Conservation (phyloP, 2,113 vertebrate species). For the Entelurus aequoreus region DNA sequence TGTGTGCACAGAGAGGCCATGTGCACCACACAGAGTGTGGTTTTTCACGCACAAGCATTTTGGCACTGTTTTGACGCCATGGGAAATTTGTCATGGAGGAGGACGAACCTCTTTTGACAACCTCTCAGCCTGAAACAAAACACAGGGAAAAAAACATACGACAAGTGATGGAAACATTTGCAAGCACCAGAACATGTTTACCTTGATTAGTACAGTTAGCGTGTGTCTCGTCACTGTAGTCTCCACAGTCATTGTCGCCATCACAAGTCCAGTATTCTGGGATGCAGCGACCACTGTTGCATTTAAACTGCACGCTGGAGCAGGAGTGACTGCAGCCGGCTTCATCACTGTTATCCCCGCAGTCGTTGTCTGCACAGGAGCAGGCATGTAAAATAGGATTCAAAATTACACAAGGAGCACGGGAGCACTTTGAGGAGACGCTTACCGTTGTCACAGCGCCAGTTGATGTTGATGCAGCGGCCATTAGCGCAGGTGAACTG, state of each 20-base stretch:
- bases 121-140: constrained; percentile 5
- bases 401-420: neutral
- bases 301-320: constrained; percentile 95
- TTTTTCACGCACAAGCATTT: too few species aligned
- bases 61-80: too few species aligned
- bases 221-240: constrained; percentile 93
- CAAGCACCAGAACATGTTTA: constrained; percentile 39
- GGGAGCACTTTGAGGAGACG: neutral
- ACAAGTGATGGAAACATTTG: neutral
- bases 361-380: constrained; percentile 85
- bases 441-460: constrained; percentile 97
- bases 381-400: constrained; percentile 16
- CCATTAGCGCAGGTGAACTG: constrained; percentile 98
- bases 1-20: too few species aligned
- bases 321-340: constrained; percentile 96
- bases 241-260: constrained; percentile 91
- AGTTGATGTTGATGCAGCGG: constrained; percentile 97
- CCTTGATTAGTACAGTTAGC: constrained; percentile 98
- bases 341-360: constrained; percentile 93
- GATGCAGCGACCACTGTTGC: constrained; percentile 96
- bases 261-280: constrained; percentile 97
- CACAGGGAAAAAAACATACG: neutral
- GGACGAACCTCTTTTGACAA: constrained; percentile 7
- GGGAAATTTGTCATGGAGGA: constrained; percentile 8
- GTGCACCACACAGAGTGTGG: too few species aligned